Base-by-base conservation (phyloP, 2,888 invertebrate species). In the Steinernema hermaphroditum region DNA sequence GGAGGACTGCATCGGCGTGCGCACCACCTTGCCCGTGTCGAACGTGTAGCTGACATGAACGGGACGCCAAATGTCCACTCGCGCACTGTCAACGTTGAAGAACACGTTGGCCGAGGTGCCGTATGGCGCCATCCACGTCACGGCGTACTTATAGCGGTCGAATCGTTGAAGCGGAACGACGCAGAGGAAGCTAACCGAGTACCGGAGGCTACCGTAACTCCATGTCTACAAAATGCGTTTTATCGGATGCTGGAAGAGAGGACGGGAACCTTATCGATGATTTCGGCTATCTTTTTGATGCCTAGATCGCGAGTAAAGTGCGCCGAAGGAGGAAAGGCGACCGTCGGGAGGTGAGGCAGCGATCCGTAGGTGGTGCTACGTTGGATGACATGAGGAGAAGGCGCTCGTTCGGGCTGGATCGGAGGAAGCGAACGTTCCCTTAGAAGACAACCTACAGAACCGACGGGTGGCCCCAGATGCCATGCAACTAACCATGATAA, bases 181-280 rank as follows among this genome's bases (percentile, higher is more conserved):
- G 70, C 70, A 69, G 9, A 50, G 34, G 72, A 72, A 73, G 37
- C 69, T 32, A 12, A 76, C 72, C 16, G 57, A 62, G 71, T 76
- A 76, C 49, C 22, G 50, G 6, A n/a, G n/a, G 2, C 44, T 19
- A 14, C 71, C 46, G 62, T 76, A 76, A 22, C 57, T 32, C 76
- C 76, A 76, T 9, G 69, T 76, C 76, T 76, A 19, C 9, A 71
- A 50, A 22, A 16, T 1, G 19, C 19, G 44, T 9, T 37, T 12
- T 4, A 34, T n/a, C 1, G 72, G 1, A 1, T 19, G 37, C 12
- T 22, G 46, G 12, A 24, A 19, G 19, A 22, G 8, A 14, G 22
- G 19, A 22, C 29, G n/a, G n/a, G n/a, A 32, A 76, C 76, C 70
- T 76, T 71, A 37, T 76, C 74, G 50, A 76, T 76, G 41, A 74